Percentiles rank a stretch among this genome's conserved stretches.
These are phyloP conservation scores for Brachyptera risi DNA, from an alignment of 2,888 invertebrate genomes.

Conservation along the genomic window DNA sequence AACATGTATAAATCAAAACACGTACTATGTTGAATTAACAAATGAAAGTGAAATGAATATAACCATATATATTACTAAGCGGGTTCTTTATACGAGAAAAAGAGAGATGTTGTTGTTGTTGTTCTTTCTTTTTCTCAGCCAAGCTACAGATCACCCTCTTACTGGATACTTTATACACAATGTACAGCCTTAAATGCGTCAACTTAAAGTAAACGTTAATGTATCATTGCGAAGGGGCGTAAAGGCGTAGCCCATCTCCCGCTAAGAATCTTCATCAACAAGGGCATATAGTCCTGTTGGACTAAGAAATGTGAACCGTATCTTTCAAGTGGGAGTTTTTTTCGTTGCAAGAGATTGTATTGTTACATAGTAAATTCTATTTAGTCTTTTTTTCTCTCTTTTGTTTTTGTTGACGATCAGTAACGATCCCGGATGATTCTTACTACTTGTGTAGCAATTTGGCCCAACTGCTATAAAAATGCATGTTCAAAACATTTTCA, in stretches of 20 bases:
- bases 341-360: slow-evolving; percentile 22
- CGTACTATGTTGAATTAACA: not conserved
- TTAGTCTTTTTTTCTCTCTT: slow-evolving; percentile 24
- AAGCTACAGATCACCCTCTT: not conserved
- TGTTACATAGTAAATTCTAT: slow-evolving; percentile 26
- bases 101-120: not conserved
- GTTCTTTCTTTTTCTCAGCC: too few relatives aligned
- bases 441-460: too few relatives aligned
- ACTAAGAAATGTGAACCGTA: slow-evolving; percentile 25
- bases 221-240: slow-evolving; percentile 4
- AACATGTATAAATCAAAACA: not conserved
- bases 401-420: too few relatives aligned
- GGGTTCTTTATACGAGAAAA: not conserved
- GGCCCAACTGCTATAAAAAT: too few relatives aligned
- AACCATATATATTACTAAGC: not conserved
- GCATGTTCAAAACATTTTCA: too few relatives aligned
- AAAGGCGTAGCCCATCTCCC: slow-evolving; percentile 10
- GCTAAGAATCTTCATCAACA: slow-evolving; percentile 20
- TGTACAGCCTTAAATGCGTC: not conserved
- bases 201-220: slow-evolving; percentile 15
- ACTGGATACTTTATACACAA: not conserved
- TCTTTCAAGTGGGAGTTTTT: slow-evolving; percentile 16
- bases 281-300: too few relatives aligned
- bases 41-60: not conserved
- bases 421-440: too few relatives aligned